Conservation (phyloP, 2,113 vertebrate species). For the Felis chaus region DNA sequence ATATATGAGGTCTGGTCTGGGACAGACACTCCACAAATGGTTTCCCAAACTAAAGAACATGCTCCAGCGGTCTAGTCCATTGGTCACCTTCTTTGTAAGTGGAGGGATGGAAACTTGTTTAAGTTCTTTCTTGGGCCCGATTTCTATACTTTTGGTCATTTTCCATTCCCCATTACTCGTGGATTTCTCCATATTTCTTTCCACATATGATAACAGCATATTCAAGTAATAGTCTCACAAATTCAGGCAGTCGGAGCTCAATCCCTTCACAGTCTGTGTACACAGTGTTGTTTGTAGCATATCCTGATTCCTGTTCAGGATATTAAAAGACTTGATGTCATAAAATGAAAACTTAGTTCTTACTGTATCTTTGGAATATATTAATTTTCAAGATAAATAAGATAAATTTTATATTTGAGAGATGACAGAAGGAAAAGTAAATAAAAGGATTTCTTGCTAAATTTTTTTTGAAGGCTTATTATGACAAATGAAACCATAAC, state of each 20-base stretch:
- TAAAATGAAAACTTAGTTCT: not conserved
- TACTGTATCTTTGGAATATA: not conserved
- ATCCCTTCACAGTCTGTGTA: not conserved
- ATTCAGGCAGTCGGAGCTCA: not conserved
- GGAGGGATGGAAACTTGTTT: not conserved
- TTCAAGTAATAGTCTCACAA: not conserved
- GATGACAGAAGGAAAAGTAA: not conserved
- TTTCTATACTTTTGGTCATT: not conserved
- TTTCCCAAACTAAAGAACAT: not conserved
- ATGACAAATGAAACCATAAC: not conserved
- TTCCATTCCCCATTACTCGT: not conserved
- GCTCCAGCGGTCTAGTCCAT: too few species aligned
- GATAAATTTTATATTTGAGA: not conserved
- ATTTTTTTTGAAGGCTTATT: not conserved
- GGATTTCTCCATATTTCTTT: not conserved
- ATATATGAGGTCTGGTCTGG: not conserved
- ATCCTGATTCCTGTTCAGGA: not conserved
- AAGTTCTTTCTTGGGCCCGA: not conserved
- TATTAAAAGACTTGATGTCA: not conserved
- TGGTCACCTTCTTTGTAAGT: not conserved
- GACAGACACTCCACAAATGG: not conserved
- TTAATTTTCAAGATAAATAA: conserved; percentile 24
- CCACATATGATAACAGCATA: not conserved
- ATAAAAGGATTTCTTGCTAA: not conserved
- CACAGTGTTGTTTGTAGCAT: not conserved